Evolutionary conservation across 2,888 invertebrate species (phyloP), one percentile per base, ranked within the genome.

Genomic region (Euplagia quadripunctaria): DNA sequence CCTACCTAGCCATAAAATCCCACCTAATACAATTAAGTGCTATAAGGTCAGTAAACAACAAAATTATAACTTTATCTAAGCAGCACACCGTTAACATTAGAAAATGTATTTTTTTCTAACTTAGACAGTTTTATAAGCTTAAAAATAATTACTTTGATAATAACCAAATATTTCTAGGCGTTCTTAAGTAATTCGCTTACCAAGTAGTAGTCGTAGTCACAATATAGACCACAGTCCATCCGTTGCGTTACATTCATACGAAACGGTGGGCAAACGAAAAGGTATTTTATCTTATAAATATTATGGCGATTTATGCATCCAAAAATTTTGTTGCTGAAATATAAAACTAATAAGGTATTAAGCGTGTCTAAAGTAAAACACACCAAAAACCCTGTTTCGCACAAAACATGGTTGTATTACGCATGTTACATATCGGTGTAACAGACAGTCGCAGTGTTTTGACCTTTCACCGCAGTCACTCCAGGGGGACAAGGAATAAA

Each of bases 401-500:
- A 58, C 9, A 58, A 58, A 20, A 20, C 52, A 8, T 4, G 2
- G 20, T n/a, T n/a, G n/a, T n/a, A 43, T 52, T 7, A n/a, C 11
- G 9, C 14, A 51, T 20, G 14, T 71, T 73, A 79, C 79, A 66
- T 42, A 41, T 73, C 82, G 80, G 90, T 91, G 90, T 90, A 75
- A 90, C n/a, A 76, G 16, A 31, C 73, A 11, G 58, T 70, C 74
- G 55, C 70, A 82, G 83, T 85, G 80, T 87, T 88, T 84, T 86
- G 88, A 88, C 89, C 90, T 88, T 86, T 85, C 85, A 74, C 87
- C 86, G 78, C 85, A 83, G 76, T 81, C 82, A 78, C 83, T 85
- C 82, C 70, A 73, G 80, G 76, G 83, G 83, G 79, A 75, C 52
- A 49, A 71, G 70, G 87, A 90, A 91, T 92, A 91, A 90, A 91